These are phyloP conservation scores for Cartodere bifasciata DNA, from an alignment of 2,888 invertebrate genomes.

Conservation along the genomic window DNA sequence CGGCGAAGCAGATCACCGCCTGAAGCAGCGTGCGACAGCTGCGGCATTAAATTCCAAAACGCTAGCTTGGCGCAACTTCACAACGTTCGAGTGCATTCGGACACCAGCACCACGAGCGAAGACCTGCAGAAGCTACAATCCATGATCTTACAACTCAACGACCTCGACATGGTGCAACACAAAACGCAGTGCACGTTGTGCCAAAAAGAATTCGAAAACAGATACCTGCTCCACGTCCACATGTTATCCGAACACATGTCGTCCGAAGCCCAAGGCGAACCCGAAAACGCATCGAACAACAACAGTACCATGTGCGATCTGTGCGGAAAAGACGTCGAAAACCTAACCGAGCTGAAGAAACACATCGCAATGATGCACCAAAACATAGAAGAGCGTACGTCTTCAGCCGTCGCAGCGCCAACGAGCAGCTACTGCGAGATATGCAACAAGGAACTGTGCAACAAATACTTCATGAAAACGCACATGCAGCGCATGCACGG, in stretches of 20 bases:
- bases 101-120: constrained; percentile 58
- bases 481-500: constrained; percentile 99
- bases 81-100: constrained; percentile 32
- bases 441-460: constrained; percentile 97
- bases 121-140: constrained; percentile 80
- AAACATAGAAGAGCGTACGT: constrained; percentile 37
- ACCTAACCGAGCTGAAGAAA: constrained; percentile 51
- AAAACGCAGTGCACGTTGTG: constrained; percentile 52
- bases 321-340: constrained; percentile 36
- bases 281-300: constrained; percentile 26
- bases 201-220: constrained; percentile 57
- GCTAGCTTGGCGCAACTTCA: constrained; percentile 33
- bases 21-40: constrained; percentile 39
- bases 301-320: constrained; percentile 33
- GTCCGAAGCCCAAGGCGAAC: constrained; percentile 27
- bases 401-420: constrained; percentile 50
- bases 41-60: constrained; percentile 41
- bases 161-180: constrained; percentile 50
- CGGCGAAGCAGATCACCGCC: constrained; percentile 35
- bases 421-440: constrained; percentile 91
- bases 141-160: constrained; percentile 82
- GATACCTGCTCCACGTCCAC: constrained; percentile 56
- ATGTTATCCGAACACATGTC: constrained; percentile 50
- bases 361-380: constrained; percentile 59
- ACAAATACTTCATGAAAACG: constrained; percentile 99